Conservation (phyloP, 64 coral and sea anemone genomes). For the Porites australiensis region DNA sequence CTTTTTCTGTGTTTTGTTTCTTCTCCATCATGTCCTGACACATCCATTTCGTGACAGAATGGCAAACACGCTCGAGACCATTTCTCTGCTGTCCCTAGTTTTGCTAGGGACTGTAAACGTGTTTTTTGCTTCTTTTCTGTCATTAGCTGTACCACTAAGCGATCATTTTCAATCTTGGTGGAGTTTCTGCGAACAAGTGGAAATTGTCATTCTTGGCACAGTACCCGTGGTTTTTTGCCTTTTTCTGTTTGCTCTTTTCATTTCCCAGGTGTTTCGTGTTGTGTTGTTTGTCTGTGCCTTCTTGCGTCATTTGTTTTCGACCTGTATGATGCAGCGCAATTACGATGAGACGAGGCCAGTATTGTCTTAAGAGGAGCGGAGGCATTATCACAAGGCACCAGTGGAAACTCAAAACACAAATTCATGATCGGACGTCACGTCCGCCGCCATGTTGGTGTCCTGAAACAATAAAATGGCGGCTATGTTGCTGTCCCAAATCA, state of each 20-base stretch:
- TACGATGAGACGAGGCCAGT: neutral
- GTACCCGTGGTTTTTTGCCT: conserved; percentile 58
- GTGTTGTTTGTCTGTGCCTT: neutral
- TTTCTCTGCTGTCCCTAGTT: conserved; percentile 75
- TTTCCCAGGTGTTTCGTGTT: neutral
- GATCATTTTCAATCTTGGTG: neutral
- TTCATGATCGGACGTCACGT: neutral
- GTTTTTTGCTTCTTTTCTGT: conserved; percentile 50
- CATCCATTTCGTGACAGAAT: conserved; percentile 64
- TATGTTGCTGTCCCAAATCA: no score
- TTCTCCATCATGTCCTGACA: conserved; percentile 68
- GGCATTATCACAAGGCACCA: neutral
- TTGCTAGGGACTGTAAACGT: conserved; percentile 55
- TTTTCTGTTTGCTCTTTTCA: conserved; percentile 26
- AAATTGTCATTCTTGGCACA: conserved; percentile 44
- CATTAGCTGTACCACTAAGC: conserved; percentile 38
- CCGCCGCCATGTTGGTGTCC: no score
- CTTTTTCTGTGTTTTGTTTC: conserved; percentile 69
- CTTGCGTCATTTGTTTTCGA: neutral
- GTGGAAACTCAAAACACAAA: neutral
- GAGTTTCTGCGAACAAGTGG: conserved; percentile 15
- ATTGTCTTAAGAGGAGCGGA: conserved; percentile 30
- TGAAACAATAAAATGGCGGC: no score
- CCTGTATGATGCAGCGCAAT: neutral
- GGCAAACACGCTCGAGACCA: conserved; percentile 68